Conservation (phyloP, 2,113 vertebrate genomes). For the Cochlearius cochlearius region DNA sequence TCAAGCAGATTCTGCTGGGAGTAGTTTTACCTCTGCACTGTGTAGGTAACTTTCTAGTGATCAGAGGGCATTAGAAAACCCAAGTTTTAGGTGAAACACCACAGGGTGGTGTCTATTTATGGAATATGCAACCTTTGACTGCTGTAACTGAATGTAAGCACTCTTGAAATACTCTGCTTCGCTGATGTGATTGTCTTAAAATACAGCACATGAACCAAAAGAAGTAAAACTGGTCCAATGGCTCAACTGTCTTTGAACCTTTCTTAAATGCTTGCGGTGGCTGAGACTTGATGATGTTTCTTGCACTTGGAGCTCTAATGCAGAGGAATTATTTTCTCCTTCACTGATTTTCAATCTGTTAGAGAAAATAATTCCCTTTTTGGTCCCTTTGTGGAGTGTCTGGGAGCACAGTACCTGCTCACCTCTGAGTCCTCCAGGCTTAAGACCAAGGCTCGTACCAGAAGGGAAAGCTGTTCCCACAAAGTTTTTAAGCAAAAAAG, state of each 20-base stretch:
- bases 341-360: background rate
- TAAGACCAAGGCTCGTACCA: background rate
- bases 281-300: background rate
- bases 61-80: conserved; percentile 45
- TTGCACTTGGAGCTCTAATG: background rate
- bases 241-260: conserved; percentile 47
- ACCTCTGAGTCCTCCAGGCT: background rate
- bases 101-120: background rate
- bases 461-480: background rate
- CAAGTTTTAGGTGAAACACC: conserved; percentile 13
- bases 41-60: conserved; percentile 7
- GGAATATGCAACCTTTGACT: conserved; percentile 48
- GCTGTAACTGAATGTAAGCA: conserved; percentile 52
- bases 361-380: background rate
- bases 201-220: conserved; percentile 57
- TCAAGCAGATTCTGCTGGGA: background rate
- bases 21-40: conserved; percentile 21
- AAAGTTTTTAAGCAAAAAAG: background rate
- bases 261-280: background rate
- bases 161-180: conserved; percentile 31
- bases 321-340: conserved; percentile 17
- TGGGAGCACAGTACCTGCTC: background rate
- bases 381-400: background rate
- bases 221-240: conserved; percentile 30
- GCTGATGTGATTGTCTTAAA: conserved; percentile 50